Conservation (phyloP, 2,888 invertebrate genomes). For the Pherbina coryleti region DNA sequence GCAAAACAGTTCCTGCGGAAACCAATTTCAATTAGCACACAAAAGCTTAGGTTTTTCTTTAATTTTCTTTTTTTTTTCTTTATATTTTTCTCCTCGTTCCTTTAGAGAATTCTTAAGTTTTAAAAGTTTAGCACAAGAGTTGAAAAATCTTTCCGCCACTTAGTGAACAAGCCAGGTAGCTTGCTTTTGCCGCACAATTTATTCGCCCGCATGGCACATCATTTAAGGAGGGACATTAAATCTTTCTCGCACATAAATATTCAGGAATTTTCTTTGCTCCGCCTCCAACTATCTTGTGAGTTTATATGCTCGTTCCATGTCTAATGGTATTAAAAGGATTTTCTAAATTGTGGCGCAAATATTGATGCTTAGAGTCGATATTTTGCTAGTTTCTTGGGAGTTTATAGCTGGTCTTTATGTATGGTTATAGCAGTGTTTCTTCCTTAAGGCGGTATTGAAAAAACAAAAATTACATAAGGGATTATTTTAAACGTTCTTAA, state of each 20-base stretch:
- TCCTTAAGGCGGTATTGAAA: no score
- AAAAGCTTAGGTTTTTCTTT: background rate
- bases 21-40: constrained; percentile 1
- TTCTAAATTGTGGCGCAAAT: background rate
- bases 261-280: background rate
- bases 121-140: background rate
- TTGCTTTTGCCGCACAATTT: background rate
- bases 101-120: background rate
- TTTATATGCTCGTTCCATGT: background rate
- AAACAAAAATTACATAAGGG: no score
- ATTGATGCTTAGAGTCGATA: background rate
- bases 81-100: background rate
- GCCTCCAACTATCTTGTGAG: background rate
- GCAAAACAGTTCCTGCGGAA: background rate
- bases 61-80: background rate
- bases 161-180: background rate
- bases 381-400: background rate
- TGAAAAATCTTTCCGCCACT: background rate
- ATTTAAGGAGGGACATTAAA: background rate
- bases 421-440: no score
- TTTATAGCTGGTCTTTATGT: constrained; percentile 17
- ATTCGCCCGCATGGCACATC: constrained; percentile 2
- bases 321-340: constrained; percentile 27
- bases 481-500: no score
- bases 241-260: no score